phyloP scores from a whole-genome alignment of 1,140 invertebrate genomes.

The Drosophila melanogaster region Release_6_plus_ISO1_MT NC_004354.4:6183501-6184000 shows the following conservation, averaged over 20 bases:
- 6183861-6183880: constrained; percentile 14
- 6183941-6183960: constrained; percentile 18
- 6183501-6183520: constrained; percentile 14
- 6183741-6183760: constrained; percentile 10
- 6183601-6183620: constrained; percentile 1
- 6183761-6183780: constrained; percentile 10
- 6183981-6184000: constrained; percentile 7
- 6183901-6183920: constrained; percentile 70
- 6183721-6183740: not conserved
- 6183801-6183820: constrained; percentile 64
- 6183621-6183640: constrained; percentile 2
- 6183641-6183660: constrained; percentile 1
- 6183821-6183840: constrained; percentile 49
- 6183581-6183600: constrained; percentile 2
- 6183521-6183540: not conserved
- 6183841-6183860: constrained; percentile 66
- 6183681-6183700: not conserved
- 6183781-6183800: constrained; percentile 10
- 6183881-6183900: constrained; percentile 45
- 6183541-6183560: constrained; percentile 12
- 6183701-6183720: constrained; percentile 10
- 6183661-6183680: not conserved
- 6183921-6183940: constrained; percentile 65
- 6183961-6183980: not conserved
- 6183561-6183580: constrained; percentile 17